These are phyloP conservation scores for Myripristis murdjan DNA, from an alignment of 2,797 vertebrate genomes.

Conservation along the genomic window DNA sequence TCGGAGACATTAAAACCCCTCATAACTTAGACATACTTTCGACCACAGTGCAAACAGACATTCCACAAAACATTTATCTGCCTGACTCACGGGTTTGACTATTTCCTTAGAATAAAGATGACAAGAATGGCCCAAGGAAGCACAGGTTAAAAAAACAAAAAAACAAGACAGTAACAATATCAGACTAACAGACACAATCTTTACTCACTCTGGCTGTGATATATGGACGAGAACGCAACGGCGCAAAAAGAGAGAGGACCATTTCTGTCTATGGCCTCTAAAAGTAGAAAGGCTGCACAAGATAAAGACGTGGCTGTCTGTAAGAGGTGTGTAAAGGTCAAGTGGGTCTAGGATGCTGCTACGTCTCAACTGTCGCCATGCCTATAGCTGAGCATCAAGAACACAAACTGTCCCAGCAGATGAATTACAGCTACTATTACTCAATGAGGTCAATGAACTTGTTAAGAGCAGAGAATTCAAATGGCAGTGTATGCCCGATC, in stretches of 20 bases:
- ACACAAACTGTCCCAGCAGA: constrained; percentile 3
- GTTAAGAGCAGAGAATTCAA: constrained; percentile 17
- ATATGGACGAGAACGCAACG: neutral
- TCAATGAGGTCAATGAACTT: constrained; percentile 6
- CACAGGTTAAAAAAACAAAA: neutral
- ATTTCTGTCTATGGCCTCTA: constrained; percentile 35
- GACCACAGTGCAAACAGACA: neutral
- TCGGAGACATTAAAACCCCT: constrained; percentile 6
- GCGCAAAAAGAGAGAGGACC: neutral
- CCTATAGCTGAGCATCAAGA: neutral
- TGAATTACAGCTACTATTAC: neutral
- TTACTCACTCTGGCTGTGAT: constrained; percentile 6
- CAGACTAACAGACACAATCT: constrained; percentile 6
- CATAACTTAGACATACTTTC: neutral
- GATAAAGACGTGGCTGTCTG: constrained; percentile 14
- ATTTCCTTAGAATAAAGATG: constrained; percentile 9
- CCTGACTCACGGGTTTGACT: constrained; percentile 16
- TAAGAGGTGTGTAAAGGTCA: constrained; percentile 36
- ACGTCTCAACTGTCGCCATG: neutral
- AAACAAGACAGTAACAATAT: neutral
- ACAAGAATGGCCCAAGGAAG: constrained; percentile 8
- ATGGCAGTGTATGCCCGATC: neutral
- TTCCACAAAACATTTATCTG: constrained; percentile 3
- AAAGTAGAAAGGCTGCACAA: constrained; percentile 4
- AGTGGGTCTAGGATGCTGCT: constrained; percentile 12